These are phyloP conservation scores for Athene cunicularia DNA, from an alignment of 2,113 vertebrate species.

Conservation along the genomic window DNA sequence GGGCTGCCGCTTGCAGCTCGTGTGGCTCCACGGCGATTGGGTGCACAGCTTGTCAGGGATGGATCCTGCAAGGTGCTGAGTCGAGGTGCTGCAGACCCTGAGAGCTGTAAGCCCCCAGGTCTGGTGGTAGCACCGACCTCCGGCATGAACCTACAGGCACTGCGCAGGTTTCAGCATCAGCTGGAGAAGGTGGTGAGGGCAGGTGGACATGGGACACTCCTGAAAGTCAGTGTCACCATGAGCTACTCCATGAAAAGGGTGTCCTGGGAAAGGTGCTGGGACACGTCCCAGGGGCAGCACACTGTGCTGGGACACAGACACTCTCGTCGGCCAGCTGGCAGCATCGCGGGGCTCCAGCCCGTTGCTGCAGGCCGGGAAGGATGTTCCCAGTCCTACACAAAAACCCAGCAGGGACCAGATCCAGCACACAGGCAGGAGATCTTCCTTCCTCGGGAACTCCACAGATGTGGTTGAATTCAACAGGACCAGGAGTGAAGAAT, in stretches of 20 bases:
- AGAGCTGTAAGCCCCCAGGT: not conserved
- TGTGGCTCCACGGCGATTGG: rapidly evolving
- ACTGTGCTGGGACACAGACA: rapidly evolving
- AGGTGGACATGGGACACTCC: rapidly evolving
- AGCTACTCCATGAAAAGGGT: not conserved
- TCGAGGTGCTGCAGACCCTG: not conserved
- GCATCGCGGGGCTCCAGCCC: not conserved
- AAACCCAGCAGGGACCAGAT: not conserved
- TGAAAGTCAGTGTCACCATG: not conserved
- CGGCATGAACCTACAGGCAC: not conserved
- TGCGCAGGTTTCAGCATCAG: rapidly evolving
- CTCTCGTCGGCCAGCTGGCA: not conserved
- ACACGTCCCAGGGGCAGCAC: not conserved
- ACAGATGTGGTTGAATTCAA: not conserved
- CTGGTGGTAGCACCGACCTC: not conserved
- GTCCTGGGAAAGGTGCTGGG: not conserved
- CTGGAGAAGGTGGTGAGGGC: not conserved
- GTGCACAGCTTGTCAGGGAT: rapidly evolving
- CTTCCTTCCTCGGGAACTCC: not conserved
- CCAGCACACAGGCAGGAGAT: not conserved
- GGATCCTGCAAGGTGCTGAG: not conserved
- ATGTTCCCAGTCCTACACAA: not conserved
- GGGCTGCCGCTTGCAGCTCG: rapidly evolving
- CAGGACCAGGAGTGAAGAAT: not conserved
- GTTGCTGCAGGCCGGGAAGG: not conserved